Percentiles rank a stretch among this genome's conserved stretches.
Evolutionary conservation across 2,888 invertebrate genomes (phyloP).

Genomic region (Dynastes grantii): DNA sequence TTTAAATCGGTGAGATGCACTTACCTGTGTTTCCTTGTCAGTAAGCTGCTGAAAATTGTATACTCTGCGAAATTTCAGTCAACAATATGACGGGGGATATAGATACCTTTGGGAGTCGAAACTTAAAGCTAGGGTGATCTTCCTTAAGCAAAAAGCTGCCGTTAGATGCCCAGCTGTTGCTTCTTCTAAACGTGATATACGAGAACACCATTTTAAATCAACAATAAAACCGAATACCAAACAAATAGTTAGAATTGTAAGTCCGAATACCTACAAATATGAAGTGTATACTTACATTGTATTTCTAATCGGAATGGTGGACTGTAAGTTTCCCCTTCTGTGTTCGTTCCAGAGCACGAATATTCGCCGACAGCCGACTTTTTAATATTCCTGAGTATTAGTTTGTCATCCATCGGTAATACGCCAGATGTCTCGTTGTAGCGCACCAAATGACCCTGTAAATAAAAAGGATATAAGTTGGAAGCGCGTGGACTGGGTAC

Average conservation of each 20-base stretch:
- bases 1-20: too few species aligned
- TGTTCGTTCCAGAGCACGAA: slow-evolving; percentile 85
- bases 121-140: too few species aligned
- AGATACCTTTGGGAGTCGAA: too few species aligned
- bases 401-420: slow-evolving; percentile 77
- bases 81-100: too few species aligned
- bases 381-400: slow-evolving; percentile 80
- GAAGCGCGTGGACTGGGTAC: background rate
- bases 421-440: slow-evolving; percentile 80
- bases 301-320: slow-evolving; percentile 82
- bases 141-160: too few species aligned
- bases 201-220: background rate
- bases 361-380: slow-evolving; percentile 85
- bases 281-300: slow-evolving; percentile 79
- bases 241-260: too few species aligned
- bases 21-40: too few species aligned
- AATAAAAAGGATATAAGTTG: slow-evolving; percentile 55
- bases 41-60: too few species aligned
- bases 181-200: too few species aligned
- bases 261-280: too few species aligned
- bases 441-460: slow-evolving; percentile 77
- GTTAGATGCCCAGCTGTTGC: too few species aligned
- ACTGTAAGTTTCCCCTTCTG: slow-evolving; percentile 86
- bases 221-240: background rate
- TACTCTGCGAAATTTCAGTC: too few species aligned